Evolutionary conservation across 2,888 invertebrate genomes (phyloP).

Genomic region (Oxyteleia sp.): DNA sequence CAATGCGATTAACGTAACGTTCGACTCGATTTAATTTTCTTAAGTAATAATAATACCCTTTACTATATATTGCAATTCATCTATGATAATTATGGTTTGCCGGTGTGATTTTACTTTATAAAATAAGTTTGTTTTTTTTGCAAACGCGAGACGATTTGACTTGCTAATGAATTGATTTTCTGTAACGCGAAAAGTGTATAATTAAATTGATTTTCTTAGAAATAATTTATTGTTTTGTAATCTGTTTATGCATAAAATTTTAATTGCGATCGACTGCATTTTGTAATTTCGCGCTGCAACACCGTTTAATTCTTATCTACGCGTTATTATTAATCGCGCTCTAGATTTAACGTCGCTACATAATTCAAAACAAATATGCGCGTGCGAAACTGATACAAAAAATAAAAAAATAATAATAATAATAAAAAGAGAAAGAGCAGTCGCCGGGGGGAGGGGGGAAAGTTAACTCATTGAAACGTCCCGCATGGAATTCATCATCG

Average conservation of each 20-base stretch:
- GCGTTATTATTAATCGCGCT: constrained; percentile 64
- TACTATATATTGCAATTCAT: constrained; percentile 52
- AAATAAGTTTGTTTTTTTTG: constrained; percentile 46
- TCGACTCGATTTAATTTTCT: constrained; percentile 16
- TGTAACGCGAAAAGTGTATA: constrained; percentile 67
- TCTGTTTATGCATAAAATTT: constrained; percentile 71
- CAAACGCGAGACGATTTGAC: constrained; percentile 45
- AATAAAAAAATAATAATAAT: constrained; percentile 38
- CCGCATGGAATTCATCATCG: constrained; percentile 51
- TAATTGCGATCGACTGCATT: constrained; percentile 61
- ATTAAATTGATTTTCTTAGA: constrained; percentile 69
- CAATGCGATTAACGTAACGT: constrained; percentile 11
- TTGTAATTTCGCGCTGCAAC: constrained; percentile 62
- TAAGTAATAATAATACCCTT: constrained; percentile 35
- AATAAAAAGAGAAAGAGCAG: constrained; percentile 24
- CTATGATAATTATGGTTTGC: constrained; percentile 37
- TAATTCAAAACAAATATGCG: constrained; percentile 57
- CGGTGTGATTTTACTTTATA: constrained; percentile 53
- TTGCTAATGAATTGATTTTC: constrained; percentile 70
- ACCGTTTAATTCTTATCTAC: constrained; percentile 67
- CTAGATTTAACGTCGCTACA: constrained; percentile 55
- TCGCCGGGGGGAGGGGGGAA: constrained; percentile 12
- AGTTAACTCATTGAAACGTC: constrained; percentile 45
- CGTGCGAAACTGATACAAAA: constrained; percentile 9
- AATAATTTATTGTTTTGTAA: constrained; percentile 69